Evolutionary conservation across 2,797 vertebrate genomes (phyloP).

Genomic region (Coregonus ussuriensis): DNA sequence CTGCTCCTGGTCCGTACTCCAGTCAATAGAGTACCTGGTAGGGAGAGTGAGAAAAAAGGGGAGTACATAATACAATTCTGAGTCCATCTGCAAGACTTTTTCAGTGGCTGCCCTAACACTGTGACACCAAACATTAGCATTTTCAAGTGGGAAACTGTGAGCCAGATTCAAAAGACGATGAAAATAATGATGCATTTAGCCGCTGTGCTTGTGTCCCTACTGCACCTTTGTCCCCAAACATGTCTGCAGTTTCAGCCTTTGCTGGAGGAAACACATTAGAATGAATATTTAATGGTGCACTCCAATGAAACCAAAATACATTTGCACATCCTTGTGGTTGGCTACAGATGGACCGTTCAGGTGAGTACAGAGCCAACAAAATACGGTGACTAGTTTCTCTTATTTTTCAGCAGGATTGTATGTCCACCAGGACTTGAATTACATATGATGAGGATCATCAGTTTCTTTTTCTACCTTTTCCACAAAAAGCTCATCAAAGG

Average conservation of each 20-base stretch:
- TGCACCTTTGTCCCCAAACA: constrained; percentile 12
- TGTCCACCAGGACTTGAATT: constrained; percentile 37
- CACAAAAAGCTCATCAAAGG: constrained; percentile 24
- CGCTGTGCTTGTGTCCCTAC: constrained; percentile 25
- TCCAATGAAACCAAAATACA: constrained; percentile 53
- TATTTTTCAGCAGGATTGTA: constrained; percentile 30
- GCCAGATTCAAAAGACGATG: not conserved
- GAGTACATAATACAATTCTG: not conserved
- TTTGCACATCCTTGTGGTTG: constrained; percentile 36
- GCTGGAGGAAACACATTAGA: constrained; percentile 27
- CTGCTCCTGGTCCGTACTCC: constrained; percentile 84
- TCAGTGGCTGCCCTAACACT: not conserved
- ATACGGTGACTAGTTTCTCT: constrained; percentile 54
- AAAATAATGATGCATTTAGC: constrained; percentile 39
- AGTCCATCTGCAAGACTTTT: not conserved
- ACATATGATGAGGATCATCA: constrained; percentile 28
- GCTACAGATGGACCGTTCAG: constrained; percentile 30
- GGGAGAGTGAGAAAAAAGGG: not conserved
- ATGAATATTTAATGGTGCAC: constrained; percentile 59
- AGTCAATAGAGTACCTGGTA: constrained; percentile 91
- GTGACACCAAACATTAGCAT: constrained; percentile 5
- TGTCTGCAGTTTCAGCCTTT: constrained; percentile 12
- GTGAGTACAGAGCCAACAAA: constrained; percentile 59
- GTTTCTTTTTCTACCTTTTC: constrained; percentile 14
- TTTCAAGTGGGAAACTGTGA: not conserved